A percentile compares a stretch with the other conserved stretches of the same genome.
Conservation (phyloP, 2,888 invertebrate genomes). For the Girardia tigrina region DNA sequence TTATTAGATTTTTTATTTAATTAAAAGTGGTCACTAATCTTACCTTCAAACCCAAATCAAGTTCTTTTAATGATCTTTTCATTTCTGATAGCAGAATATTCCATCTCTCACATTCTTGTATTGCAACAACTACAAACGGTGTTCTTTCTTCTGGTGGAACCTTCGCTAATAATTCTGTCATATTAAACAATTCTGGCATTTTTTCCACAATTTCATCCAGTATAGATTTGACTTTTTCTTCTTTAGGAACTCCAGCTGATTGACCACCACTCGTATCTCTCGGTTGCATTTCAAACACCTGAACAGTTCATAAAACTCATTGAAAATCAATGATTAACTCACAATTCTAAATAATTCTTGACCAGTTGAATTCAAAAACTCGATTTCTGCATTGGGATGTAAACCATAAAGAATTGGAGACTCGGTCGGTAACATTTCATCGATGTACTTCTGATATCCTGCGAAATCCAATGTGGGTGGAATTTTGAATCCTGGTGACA, state of each 20-base stretch:
- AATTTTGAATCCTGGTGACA: conserved; percentile 78
- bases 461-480: conserved; percentile 81
- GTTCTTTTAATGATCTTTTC: conserved; percentile 71
- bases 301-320: neutral
- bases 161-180: conserved; percentile 82
- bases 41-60: conserved; percentile 66
- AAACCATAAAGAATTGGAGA: conserved; percentile 82
- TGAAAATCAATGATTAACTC: neutral
- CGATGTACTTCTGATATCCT: conserved; percentile 81
- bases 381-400: conserved; percentile 90
- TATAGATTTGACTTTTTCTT: conserved; percentile 73
- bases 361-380: conserved; percentile 78
- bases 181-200: conserved; percentile 79
- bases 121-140: conserved; percentile 75
- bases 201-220: conserved; percentile 86
- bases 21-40: no score
- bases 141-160: conserved; percentile 66
- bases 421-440: conserved; percentile 77
- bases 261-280: conserved; percentile 73
- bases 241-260: conserved; percentile 73
- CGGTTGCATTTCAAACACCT: conserved; percentile 87
- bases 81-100: conserved; percentile 78
- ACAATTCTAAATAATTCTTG: conserved; percentile 56
- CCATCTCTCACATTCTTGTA: conserved; percentile 83
- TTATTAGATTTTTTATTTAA: no score